phyloP scores from a whole-genome alignment of 1,140 invertebrate species.

The Ostrea edulis region DNA sequence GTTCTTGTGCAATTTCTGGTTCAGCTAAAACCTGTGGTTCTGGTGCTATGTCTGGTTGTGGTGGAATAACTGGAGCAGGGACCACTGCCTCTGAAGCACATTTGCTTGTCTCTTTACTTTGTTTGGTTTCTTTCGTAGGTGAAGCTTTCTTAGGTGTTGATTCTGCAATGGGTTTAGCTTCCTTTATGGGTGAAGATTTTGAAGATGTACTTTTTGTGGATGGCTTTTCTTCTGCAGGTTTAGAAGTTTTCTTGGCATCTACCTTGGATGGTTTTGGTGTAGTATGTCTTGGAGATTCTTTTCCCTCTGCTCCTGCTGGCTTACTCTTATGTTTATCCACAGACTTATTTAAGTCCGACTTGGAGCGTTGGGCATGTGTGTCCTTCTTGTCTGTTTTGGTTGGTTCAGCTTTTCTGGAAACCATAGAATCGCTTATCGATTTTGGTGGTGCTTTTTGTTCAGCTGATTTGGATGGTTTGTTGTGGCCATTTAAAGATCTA shows the following conservation, averaged over 20 bases:
- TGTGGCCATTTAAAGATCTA: conserved; percentile 5
- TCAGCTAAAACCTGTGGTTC: conserved; percentile 42
- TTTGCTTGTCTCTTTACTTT: neutral
- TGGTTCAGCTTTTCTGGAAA: conserved; percentile 1
- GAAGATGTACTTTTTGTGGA: conserved; percentile 50
- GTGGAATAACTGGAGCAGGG: conserved; percentile 43
- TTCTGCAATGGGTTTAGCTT: conserved; percentile 42
- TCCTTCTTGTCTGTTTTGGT: neutral
- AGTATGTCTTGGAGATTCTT: conserved; percentile 19
- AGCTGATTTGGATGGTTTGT: neutral
- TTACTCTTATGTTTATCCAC: neutral
- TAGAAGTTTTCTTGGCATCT: neutral
- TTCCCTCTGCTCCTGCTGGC: neutral
- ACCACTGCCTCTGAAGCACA: conserved; percentile 15
- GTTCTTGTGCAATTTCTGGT: conserved; percentile 15
- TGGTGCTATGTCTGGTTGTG: conserved; percentile 41
- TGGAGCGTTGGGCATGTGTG: neutral
- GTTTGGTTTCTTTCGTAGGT: conserved; percentile 45
- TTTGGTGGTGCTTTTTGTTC: neutral
- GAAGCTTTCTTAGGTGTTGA: conserved; percentile 41
- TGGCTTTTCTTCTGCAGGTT: conserved; percentile 44
- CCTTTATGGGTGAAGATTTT: conserved; percentile 44
- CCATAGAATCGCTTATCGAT: neutral
- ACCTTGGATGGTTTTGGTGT: neutral
- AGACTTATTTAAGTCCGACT: conserved; percentile 15